Evolutionary conservation across 1,140 invertebrate genomes (phyloP).

Genomic region (Phymorhynchus buccinoides): DNA sequence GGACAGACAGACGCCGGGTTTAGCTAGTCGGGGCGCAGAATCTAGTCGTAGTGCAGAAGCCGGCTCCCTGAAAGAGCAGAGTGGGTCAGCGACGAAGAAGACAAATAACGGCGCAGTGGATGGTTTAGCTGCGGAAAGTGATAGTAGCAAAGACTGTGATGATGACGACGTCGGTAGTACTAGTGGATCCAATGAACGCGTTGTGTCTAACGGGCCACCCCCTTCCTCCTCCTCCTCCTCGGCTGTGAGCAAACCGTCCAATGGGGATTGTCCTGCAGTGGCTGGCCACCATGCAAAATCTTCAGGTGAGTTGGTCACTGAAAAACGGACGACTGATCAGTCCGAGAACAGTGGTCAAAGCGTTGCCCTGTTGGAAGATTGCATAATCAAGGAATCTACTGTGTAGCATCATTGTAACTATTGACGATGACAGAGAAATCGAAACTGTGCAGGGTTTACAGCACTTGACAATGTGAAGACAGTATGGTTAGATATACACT

Average conservation of each 20-base stretch:
- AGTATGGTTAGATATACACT: neutral
- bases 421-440: neutral
- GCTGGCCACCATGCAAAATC: neutral
- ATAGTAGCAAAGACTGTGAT: constrained; percentile 26
- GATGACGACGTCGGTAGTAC: too few species aligned
- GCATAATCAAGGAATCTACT: constrained; percentile 28
- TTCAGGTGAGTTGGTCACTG: neutral
- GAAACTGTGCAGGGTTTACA: too few species aligned
- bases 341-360: neutral
- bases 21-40: neutral
- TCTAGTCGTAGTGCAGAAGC: constrained; percentile 19
- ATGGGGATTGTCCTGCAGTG: neutral
- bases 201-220: neutral
- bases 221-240: too few species aligned
- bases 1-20: neutral
- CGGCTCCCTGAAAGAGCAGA: neutral
- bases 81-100: neutral
- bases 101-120: neutral
- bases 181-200: constrained; percentile 28
- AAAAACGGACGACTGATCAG: neutral
- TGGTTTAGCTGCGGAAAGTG: neutral
- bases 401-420: neutral
- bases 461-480: neutral
- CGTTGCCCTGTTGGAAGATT: neutral
- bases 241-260: neutral